Percentiles rank a stretch among this genome's conserved stretches.
Evolutionary conservation across 2,113 vertebrate species (phyloP).

Genomic region (Calonectris borealis): DNA sequence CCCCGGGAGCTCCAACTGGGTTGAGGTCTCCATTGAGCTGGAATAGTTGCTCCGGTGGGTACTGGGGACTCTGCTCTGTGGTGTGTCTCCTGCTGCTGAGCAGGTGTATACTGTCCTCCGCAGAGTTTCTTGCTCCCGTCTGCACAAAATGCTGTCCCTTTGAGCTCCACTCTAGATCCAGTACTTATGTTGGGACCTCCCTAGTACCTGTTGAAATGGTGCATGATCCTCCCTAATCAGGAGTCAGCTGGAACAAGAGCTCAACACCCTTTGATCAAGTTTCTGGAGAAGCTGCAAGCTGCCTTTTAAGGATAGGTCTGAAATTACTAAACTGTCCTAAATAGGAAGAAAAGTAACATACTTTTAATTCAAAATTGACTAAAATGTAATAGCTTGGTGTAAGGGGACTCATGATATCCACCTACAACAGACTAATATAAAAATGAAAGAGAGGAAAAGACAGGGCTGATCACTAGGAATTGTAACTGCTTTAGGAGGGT

Average conservation of each 20-base stretch:
- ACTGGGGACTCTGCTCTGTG: background rate
- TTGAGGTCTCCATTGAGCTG: background rate
- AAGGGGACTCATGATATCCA: background rate
- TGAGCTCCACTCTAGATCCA: background rate
- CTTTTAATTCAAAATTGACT: slow-evolving; percentile 1
- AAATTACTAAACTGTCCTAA: slow-evolving; percentile 25
- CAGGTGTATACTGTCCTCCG: background rate
- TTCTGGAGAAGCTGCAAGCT: background rate
- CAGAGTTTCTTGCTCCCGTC: background rate
- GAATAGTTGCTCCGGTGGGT: background rate
- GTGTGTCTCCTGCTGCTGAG: too few relatives aligned
- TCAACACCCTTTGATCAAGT: background rate
- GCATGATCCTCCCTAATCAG: fast-evolving
- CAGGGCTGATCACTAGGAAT: background rate
- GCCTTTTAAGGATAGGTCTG: background rate
- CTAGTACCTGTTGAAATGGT: background rate
- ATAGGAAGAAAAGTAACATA: background rate
- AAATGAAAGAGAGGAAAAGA: background rate
- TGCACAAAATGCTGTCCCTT: background rate
- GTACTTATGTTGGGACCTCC: background rate
- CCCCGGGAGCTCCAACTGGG: background rate
- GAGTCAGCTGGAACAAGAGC: background rate
- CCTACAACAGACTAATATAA: background rate
- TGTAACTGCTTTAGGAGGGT: background rate
- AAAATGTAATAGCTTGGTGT: background rate